Evolutionary conservation across 2,113 vertebrate species (phyloP).

Genomic region (Gymnobelideus leadbeateri): DNA sequence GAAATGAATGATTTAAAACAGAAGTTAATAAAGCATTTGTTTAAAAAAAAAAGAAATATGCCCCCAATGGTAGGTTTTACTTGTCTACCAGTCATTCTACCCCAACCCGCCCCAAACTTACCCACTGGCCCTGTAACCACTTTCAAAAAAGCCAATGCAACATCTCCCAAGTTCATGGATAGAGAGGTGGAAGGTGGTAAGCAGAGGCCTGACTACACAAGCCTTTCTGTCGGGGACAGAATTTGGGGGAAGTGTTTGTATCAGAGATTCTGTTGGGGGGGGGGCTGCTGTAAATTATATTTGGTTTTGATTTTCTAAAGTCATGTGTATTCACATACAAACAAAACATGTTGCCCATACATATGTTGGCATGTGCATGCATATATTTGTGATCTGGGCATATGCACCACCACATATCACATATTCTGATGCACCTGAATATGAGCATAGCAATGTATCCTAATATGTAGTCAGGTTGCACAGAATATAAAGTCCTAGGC

Average conservation of each 20-base stretch:
- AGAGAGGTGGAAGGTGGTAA: not conserved
- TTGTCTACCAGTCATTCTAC: not conserved
- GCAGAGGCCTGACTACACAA: not conserved
- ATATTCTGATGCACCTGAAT: too few relatives aligned
- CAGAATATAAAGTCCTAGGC: not conserved
- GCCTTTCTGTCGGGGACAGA: not conserved
- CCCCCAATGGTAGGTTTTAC: not conserved
- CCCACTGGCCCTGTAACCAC: rapidly evolving
- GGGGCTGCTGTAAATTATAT: not conserved
- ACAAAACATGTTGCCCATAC: not conserved
- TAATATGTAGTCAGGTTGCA: not conserved
- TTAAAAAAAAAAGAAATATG: too few relatives aligned
- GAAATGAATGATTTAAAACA: too few relatives aligned
- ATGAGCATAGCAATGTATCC: too few relatives aligned
- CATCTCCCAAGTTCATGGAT: not conserved
- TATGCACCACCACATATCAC: too few relatives aligned
- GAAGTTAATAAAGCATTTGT: too few relatives aligned
- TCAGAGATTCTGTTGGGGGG: not conserved
- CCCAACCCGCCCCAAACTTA: not conserved
- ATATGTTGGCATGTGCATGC: not conserved
- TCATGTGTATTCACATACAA: not conserved
- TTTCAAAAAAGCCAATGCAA: not conserved
- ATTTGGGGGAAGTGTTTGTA: not conserved
- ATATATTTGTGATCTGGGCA: too few relatives aligned
- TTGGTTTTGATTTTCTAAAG: too few relatives aligned